Evolutionary conservation across 1,140 invertebrate genomes (phyloP).

Genomic region (Bombus vancouverensis): DNA sequence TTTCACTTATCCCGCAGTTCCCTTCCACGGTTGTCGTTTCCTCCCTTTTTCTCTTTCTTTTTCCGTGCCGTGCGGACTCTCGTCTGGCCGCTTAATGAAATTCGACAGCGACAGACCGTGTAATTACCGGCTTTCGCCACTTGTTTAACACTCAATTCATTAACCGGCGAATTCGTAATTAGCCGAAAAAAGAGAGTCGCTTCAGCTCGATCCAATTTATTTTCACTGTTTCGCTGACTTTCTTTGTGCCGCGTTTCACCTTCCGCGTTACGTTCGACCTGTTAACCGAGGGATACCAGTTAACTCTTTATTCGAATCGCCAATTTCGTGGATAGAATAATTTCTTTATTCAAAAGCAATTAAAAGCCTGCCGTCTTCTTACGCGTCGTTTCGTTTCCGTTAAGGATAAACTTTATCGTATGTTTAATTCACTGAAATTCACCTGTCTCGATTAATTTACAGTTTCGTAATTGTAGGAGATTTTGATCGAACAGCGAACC

Average conservation of each 20-base stretch:
- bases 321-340: no score
- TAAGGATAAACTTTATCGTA: no score
- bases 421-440: no score
- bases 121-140: constrained; percentile 26
- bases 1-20: neutral
- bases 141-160: constrained; percentile 40
- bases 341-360: no score
- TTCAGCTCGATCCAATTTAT: constrained; percentile 1
- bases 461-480: no score
- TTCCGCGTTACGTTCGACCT: neutral
- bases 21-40: neutral
- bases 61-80: neutral
- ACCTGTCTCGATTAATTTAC: no score
- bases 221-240: neutral
- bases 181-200: constrained; percentile 10
- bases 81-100: constrained; percentile 16
- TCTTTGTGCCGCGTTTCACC: no score
- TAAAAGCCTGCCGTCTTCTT: no score
- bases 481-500: no score
- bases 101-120: constrained; percentile 32
- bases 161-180: constrained; percentile 34
- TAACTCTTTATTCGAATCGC: neutral
- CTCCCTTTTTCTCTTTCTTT: neutral
- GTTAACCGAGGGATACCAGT: neutral
- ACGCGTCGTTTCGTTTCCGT: no score